Percentiles rank a stretch among this genome's conserved stretches.
These are phyloP conservation scores for Adelphocoris suturalis DNA, from an alignment of 2,888 invertebrate genomes.

Conservation along the genomic window DNA sequence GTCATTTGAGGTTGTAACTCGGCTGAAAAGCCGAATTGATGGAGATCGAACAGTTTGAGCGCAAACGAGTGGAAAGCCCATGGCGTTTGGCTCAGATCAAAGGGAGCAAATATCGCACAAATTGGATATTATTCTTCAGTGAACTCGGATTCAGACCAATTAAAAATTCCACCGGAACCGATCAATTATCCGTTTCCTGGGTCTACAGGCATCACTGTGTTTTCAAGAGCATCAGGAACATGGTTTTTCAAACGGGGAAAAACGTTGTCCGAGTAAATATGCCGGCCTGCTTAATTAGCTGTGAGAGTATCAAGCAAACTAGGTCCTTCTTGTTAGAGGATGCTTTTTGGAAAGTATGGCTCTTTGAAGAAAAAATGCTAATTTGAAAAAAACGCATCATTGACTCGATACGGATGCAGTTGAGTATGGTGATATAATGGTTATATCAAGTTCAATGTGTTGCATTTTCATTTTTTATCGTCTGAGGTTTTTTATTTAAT, in stretches of 20 bases:
- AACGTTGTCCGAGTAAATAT: neutral
- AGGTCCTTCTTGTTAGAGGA: neutral
- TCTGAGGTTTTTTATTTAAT: too few relatives aligned
- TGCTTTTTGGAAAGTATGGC: too few relatives aligned
- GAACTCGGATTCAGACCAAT: neutral
- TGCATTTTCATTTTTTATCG: too few relatives aligned
- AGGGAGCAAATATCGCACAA: constrained; percentile 30
- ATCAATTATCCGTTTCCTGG: neutral
- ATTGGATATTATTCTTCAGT: constrained; percentile 18
- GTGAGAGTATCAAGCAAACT: neutral
- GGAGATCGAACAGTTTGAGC: constrained; percentile 5
- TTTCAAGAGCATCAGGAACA: neutral
- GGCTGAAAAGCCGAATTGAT: constrained; percentile 1
- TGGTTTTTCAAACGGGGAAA: neutral
- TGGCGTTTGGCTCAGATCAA: neutral
- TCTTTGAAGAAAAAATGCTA: too few relatives aligned
- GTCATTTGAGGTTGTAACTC: neutral
- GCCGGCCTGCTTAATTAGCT: neutral
- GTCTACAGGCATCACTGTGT: neutral
- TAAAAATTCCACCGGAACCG: neutral
- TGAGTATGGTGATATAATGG: too few relatives aligned
- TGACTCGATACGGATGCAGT: too few relatives aligned
- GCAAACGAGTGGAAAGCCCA: constrained; percentile 19
- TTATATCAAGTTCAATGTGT: too few relatives aligned
- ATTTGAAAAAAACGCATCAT: too few relatives aligned